Conservation (phyloP, 2,888 invertebrate genomes). For the Leistus spinibarbis region DNA sequence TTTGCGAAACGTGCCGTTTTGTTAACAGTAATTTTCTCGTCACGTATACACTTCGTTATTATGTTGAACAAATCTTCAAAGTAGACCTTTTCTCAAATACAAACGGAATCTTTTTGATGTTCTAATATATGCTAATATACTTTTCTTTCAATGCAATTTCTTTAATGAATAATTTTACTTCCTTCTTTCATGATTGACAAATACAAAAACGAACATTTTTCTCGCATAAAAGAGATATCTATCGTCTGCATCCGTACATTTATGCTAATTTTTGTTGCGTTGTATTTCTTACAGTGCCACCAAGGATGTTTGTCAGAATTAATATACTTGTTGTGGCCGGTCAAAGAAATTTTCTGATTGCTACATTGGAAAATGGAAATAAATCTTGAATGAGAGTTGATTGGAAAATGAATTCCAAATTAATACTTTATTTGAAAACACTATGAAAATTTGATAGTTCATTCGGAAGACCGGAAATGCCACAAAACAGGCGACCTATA, state of each 20-base stretch:
- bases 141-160: neutral
- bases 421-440: too few species aligned
- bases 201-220: neutral
- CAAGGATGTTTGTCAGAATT: too few species aligned
- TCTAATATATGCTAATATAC: slow-evolving; percentile 15
- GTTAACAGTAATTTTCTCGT: slow-evolving; percentile 25
- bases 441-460: too few species aligned
- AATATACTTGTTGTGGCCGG: too few species aligned
- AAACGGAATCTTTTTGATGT: slow-evolving; percentile 19
- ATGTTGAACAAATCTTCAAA: slow-evolving; percentile 23
- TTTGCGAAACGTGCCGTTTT: slow-evolving; percentile 10
- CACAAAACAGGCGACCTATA: too few species aligned
- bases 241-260: neutral
- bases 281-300: too few species aligned
- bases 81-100: slow-evolving; percentile 6
- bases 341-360: too few species aligned
- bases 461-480: too few species aligned
- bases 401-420: too few species aligned
- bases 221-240: neutral
- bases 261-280: neutral
- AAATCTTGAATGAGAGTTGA: too few species aligned
- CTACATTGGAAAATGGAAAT: too few species aligned
- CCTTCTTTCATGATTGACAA: neutral
- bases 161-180: neutral
- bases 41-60: slow-evolving; percentile 28